phyloP scores from a whole-genome alignment of 2,113 vertebrate genomes.

The Pogonocichla stellata region DNA sequence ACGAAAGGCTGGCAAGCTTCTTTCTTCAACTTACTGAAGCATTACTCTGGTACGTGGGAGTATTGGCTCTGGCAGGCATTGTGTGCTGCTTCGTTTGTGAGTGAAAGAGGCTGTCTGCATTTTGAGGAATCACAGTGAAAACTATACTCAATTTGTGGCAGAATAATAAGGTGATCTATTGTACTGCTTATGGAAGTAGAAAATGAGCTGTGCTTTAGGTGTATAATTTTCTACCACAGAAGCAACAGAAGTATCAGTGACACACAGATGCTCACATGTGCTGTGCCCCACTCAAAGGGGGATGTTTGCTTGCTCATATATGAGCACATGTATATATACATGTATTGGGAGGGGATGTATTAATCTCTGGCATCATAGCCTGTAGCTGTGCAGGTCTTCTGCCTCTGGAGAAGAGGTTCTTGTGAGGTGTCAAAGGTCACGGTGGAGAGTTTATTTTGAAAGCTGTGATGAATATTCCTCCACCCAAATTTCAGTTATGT shows the following conservation, averaged over 20 bases:
- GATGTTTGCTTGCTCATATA: background rate
- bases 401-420: background rate
- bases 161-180: conserved; percentile 45
- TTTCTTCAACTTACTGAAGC: conserved; percentile 10
- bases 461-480: background rate
- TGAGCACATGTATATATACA: rapidly evolving
- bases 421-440: background rate
- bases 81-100: conserved; percentile 37
- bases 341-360: background rate
- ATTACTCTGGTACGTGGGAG: background rate
- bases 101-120: conserved; percentile 24
- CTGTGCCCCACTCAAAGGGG: rapidly evolving
- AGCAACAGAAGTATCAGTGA: background rate
- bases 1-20: background rate
- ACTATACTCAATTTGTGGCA: conserved; percentile 14
- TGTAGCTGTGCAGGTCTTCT: background rate
- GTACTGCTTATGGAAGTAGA: conserved; percentile 42
- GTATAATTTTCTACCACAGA: background rate
- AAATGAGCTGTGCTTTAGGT: conserved; percentile 14
- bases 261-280: rapidly evolving
- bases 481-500: background rate
- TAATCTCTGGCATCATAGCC: background rate
- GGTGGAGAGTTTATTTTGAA: background rate
- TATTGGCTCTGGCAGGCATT: conserved; percentile 1
- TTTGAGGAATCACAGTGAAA: conserved; percentile 26